Evolutionary conservation across 2,113 vertebrate genomes (phyloP).

Genomic region (Aspiorhynchus laticeps): DNA sequence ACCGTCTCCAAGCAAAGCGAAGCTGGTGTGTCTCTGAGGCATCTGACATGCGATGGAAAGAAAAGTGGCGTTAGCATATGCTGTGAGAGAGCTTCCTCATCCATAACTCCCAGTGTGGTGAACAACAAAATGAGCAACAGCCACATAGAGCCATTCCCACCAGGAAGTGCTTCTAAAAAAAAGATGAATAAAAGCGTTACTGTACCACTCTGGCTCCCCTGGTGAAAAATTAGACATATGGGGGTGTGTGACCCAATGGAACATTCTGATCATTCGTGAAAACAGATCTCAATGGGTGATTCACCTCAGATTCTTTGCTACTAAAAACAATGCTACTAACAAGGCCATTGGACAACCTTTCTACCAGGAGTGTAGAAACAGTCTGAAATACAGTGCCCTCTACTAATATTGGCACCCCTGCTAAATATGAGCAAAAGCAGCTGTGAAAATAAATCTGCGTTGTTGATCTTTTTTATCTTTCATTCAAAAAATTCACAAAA

Average conservation of each 20-base stretch:
- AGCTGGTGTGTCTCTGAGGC: slow-evolving; percentile 40
- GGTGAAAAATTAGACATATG: not conserved
- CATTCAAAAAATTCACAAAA: too few species aligned
- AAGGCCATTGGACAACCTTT: not conserved
- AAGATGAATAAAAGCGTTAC: not conserved
- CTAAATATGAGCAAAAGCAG: too few species aligned
- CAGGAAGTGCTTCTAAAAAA: slow-evolving; percentile 20
- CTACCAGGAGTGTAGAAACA: not conserved
- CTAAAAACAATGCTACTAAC: not conserved
- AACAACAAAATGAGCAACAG: slow-evolving; percentile 21
- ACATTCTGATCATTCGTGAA: not conserved
- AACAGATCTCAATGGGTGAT: not conserved
- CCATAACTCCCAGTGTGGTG: slow-evolving; percentile 32
- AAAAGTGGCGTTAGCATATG: slow-evolving; percentile 42
- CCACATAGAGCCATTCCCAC: not conserved
- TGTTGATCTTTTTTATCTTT: too few species aligned
- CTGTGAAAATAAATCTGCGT: too few species aligned
- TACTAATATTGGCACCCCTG: too few species aligned
- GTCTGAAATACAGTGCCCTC: not conserved
- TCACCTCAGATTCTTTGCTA: not conserved
- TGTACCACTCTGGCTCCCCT: not conserved
- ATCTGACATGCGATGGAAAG: slow-evolving; percentile 19
- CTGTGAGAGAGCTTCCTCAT: slow-evolving; percentile 25
- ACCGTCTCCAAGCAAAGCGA: slow-evolving; percentile 8
- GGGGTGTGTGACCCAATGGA: not conserved